Percentiles rank a stretch among this genome's conserved stretches.
Evolutionary conservation across 1,140 invertebrate species (phyloP).

Genomic region (Tetramorium simillimum): DNA sequence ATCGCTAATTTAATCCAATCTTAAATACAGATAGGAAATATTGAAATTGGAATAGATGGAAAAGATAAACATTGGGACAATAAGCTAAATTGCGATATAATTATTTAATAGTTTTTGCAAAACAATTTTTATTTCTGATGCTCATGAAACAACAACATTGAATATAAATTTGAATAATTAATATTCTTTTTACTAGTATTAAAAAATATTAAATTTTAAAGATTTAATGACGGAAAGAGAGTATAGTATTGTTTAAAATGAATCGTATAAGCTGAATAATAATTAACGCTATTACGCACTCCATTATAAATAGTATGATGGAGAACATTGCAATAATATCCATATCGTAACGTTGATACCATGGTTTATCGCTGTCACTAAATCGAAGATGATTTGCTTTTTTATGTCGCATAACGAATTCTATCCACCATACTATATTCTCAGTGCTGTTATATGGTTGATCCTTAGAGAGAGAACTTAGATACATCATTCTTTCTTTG

Average conservation of each 20-base stretch:
- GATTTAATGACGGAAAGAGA: neutral
- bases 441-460: slow-evolving; percentile 77
- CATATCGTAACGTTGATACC: slow-evolving; percentile 83
- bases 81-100: neutral
- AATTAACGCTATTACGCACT: neutral
- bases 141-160: neutral
- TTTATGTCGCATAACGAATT: slow-evolving; percentile 84
- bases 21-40: neutral
- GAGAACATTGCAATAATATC: slow-evolving; percentile 81
- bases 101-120: neutral
- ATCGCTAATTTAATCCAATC: neutral
- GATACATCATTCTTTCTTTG: slow-evolving; percentile 72
- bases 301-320: neutral
- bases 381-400: slow-evolving; percentile 78
- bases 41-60: too few species aligned
- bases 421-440: slow-evolving; percentile 85
- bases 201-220: neutral
- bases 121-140: neutral
- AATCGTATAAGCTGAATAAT: slow-evolving; percentile 1
- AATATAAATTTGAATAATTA: neutral
- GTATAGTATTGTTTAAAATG: too few species aligned
- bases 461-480: slow-evolving; percentile 78
- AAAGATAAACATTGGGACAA: neutral
- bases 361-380: slow-evolving; percentile 77
- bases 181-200: neutral